Percentiles rank a stretch among this genome's conserved stretches.
phyloP scores from a whole-genome alignment of 2,113 vertebrate genomes.

The Forbesichthys agassizii region DNA sequence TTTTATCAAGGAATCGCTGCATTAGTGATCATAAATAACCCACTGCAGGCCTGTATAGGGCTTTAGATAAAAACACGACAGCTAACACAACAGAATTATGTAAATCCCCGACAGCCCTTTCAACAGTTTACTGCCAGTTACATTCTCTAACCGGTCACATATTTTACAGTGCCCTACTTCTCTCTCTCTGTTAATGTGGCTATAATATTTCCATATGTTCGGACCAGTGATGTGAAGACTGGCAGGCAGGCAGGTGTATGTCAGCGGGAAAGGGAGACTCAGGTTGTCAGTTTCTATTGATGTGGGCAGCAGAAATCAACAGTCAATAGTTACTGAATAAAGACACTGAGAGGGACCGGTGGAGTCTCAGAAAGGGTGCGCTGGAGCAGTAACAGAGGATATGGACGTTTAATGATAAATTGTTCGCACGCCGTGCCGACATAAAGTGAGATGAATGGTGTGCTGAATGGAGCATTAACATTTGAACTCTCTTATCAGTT shows the following conservation, averaged over 20 bases:
- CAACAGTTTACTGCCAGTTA: background rate
- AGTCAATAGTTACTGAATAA: conserved; percentile 7
- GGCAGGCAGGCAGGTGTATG: background rate
- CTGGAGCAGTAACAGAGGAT: conserved; percentile 3
- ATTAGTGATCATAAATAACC: too few species aligned
- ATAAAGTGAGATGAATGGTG: conserved; percentile 30
- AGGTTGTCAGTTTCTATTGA: background rate
- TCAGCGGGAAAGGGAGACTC: background rate
- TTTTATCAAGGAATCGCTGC: too few species aligned
- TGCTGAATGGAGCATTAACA: conserved; percentile 14
- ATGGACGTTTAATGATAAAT: background rate
- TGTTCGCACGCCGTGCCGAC: conserved; percentile 4
- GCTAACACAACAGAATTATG: background rate
- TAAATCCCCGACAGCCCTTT: background rate
- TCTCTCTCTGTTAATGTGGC: background rate
- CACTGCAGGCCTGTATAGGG: background rate
- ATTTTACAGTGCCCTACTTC: background rate
- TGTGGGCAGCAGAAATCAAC: conserved; percentile 30
- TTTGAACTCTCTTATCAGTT: background rate
- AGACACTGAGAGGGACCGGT: background rate
- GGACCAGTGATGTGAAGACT: background rate
- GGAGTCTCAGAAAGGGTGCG: background rate
- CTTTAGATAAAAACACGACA: background rate
- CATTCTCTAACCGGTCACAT: background rate
- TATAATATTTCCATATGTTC: background rate